Evolutionary conservation across 2,797 vertebrate genomes (phyloP).

Genomic region (Nothura maculosa): DNA sequence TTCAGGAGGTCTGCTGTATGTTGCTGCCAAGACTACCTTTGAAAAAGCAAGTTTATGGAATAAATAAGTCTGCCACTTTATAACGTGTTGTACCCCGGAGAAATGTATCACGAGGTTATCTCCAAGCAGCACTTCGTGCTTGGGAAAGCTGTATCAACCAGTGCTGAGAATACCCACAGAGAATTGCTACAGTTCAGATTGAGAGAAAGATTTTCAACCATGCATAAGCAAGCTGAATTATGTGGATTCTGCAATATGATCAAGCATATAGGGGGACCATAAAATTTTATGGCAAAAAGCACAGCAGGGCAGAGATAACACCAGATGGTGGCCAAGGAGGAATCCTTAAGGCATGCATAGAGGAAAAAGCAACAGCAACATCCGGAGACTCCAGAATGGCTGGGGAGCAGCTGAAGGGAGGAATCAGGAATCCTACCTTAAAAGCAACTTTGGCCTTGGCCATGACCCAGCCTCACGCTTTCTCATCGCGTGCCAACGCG

Average conservation of each 20-base stretch:
- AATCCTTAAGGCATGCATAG: background rate
- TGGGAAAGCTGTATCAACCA: background rate
- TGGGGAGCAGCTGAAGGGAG: slow-evolving; percentile 10
- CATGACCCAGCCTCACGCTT: slow-evolving; percentile 25
- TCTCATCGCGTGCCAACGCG: slow-evolving; percentile 2
- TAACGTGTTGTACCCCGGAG: background rate
- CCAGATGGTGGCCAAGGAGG: background rate
- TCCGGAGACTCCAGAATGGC: background rate
- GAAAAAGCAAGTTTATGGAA: background rate
- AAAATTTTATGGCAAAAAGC: background rate
- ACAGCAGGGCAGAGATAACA: background rate
- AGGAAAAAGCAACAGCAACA: background rate
- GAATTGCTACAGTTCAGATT: background rate
- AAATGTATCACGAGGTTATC: background rate
- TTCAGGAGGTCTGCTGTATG: background rate
- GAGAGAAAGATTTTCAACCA: background rate
- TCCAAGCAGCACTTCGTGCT: background rate
- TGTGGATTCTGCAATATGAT: background rate
- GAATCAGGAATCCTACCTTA: slow-evolving; percentile 23
- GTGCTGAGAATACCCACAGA: background rate
- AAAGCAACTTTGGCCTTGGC: slow-evolving; percentile 24
- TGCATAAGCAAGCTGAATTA: background rate
- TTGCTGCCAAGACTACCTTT: background rate
- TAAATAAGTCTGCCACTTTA: background rate
- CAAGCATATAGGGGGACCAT: background rate